Evolutionary conservation across 1,140 invertebrate genomes (phyloP).

Genomic region (Colletes gigas): DNA sequence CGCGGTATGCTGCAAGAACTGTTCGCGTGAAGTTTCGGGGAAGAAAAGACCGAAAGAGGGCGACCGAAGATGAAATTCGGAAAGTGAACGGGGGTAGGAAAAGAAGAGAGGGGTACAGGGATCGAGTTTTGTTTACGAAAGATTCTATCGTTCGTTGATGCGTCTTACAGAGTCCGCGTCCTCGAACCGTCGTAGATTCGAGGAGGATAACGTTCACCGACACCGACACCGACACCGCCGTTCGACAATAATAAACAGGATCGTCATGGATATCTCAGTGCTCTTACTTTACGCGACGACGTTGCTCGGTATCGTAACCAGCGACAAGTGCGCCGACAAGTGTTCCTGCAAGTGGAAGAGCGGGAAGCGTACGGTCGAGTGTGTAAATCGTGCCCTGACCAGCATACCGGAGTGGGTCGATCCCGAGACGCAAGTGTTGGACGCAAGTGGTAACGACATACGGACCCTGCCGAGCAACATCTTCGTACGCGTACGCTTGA

Average conservation of each 20-base stretch:
- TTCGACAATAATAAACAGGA: slow-evolving; percentile 33
- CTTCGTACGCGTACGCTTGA: slow-evolving; percentile 89
- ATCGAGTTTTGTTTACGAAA: slow-evolving; percentile 8
- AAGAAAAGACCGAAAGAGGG: no score
- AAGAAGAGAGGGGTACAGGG: slow-evolving; percentile 5
- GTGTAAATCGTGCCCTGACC: slow-evolving; percentile 89
- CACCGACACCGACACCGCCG: slow-evolving; percentile 35
- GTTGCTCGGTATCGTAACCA: slow-evolving; percentile 58
- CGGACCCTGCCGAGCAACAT: slow-evolving; percentile 90
- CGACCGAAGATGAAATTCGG: no score
- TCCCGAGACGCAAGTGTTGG: slow-evolving; percentile 93
- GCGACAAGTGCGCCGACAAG: slow-evolving; percentile 86
- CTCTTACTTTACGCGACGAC: slow-evolving; percentile 53
- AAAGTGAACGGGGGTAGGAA: no score
- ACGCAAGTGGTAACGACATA: slow-evolving; percentile 92
- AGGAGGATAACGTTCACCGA: background rate
- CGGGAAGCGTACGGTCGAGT: slow-evolving; percentile 95
- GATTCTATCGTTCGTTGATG: slow-evolving; percentile 32
- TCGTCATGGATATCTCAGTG: slow-evolving; percentile 49
- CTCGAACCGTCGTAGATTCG: slow-evolving; percentile 22
- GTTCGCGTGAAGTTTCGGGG: background rate
- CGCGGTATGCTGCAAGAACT: slow-evolving; percentile 37
- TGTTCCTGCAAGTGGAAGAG: slow-evolving; percentile 96
- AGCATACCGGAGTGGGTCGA: slow-evolving; percentile 91
- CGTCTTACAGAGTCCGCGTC: slow-evolving; percentile 29